A percentile compares a stretch with the other conserved stretches of the same genome.
Evolutionary conservation across 2,113 vertebrate species (phyloP).

Genomic region (Pavo muticus): DNA sequence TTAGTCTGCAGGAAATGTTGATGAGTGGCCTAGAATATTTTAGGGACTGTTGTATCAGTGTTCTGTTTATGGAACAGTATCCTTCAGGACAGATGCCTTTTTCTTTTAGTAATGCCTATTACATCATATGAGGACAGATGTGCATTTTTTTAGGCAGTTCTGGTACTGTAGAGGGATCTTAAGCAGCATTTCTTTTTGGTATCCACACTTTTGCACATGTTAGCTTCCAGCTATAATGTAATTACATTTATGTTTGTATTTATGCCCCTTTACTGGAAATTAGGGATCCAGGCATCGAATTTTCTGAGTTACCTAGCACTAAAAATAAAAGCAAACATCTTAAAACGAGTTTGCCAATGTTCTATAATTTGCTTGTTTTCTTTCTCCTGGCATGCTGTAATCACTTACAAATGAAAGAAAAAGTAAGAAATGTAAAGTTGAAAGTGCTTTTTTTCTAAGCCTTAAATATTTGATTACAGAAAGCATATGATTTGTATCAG

Average conservation of each 20-base stretch:
- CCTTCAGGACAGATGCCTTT: slow-evolving; percentile 29
- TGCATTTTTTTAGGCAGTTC: slow-evolving; percentile 40
- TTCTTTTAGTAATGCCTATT: slow-evolving; percentile 37
- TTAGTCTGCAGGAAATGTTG: slow-evolving; percentile 9
- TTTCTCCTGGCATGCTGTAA: not conserved
- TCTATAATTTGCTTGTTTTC: not conserved
- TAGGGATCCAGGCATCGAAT: not conserved
- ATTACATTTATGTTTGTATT: slow-evolving; percentile 30
- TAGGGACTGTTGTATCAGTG: not conserved
- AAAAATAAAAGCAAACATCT: not conserved
- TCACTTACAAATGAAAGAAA: slow-evolving; percentile 9
- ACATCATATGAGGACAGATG: slow-evolving; percentile 29
- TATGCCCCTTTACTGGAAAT: slow-evolving; percentile 5
- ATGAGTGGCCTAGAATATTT: slow-evolving; percentile 34
- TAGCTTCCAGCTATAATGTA: slow-evolving; percentile 41
- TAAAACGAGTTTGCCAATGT: slow-evolving; percentile 10
- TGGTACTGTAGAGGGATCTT: not conserved
- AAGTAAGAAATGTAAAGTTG: not conserved
- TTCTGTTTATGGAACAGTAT: slow-evolving; percentile 4
- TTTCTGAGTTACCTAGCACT: slow-evolving; percentile 1
- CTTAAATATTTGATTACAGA: not conserved
- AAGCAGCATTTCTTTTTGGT: slow-evolving; percentile 24
- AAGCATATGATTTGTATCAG: not conserved
- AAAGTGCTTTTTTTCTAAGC: not conserved
- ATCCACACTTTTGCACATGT: not conserved